Evolutionary conservation across 64 coral and sea anemone species (phyloP), one percentile per base, ranked within the genome.

Genomic region (Actinia equina): DNA sequence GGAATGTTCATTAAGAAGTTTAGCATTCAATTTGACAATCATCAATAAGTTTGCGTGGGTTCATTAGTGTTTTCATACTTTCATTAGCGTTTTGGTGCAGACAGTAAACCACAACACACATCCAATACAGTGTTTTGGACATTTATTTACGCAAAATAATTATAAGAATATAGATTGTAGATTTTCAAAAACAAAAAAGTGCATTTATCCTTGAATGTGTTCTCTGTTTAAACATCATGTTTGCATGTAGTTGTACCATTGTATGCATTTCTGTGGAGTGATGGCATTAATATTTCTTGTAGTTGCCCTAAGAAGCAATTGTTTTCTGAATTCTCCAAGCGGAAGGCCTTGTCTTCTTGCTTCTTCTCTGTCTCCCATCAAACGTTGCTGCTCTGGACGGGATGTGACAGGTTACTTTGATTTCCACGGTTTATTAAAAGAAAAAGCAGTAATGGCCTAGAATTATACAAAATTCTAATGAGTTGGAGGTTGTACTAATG

Each of bases 211-310:
- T 77, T 77, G 64, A 87, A 87, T 87, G 18, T 87, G 22, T 45
- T 87, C 64, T 52, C 64, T 87, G 30, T 87, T 87, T 45, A 87
- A 77, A 46, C 70, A 87, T 87, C 86, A 87, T 16, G 86, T 77
- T 87, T 12, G 86, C 86, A 77, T 87, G 30, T 37, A 37, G 30
- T 37, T 37, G 30, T 37, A 37, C 30, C 30, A 37, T 37, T 37
- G 30, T 37, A 74, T 87, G 64, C 17, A 43, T 87, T 87, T 74
- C 17, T 17, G 64, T 74, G 7, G 70, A n/a, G 64, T 87, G 23
- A 82, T 82, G 11, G 30, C 30, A 52, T 82, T 82, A 1, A 71
- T 30, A 18, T 82, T 82, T 82, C 79, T 82, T 82, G 79, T 82
- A 9, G 79, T 44, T 30, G 79, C 79, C 18, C 79, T 82, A 44